Conservation (phyloP, 1,140 invertebrate species). For the Orchestia grillus region DNA sequence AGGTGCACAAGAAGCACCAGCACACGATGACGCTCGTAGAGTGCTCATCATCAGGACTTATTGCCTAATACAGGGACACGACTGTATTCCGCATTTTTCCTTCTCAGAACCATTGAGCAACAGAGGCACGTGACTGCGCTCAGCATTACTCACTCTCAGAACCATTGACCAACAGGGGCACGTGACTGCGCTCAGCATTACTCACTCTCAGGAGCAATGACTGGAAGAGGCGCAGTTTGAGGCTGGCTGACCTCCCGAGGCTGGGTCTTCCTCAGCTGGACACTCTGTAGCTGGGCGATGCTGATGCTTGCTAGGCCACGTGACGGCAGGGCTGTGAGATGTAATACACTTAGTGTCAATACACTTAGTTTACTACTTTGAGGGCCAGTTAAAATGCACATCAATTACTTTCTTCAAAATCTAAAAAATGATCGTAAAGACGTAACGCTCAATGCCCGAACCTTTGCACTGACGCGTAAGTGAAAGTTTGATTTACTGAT, state of each 20-base stretch:
- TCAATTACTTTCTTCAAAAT: not conserved
- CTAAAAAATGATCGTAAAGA: not conserved
- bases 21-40: not conserved
- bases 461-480: not conserved
- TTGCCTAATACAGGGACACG: too few relatives aligned
- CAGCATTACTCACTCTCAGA: conserved; percentile 57
- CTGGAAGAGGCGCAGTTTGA: conserved; percentile 78
- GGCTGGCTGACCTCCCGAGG: conserved; percentile 79
- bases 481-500: not conserved
- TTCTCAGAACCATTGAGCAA: conserved; percentile 53
- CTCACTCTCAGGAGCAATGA: conserved; percentile 59
- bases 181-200: conserved; percentile 68
- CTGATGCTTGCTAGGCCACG: conserved; percentile 78
- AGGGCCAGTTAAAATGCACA: not conserved
- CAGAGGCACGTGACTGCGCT: conserved; percentile 73
- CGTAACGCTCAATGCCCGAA: not conserved
- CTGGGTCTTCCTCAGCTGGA: conserved; percentile 82
- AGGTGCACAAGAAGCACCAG: not conserved
- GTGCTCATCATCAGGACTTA: not conserved
- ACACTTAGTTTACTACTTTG: not conserved
- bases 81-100: not conserved
- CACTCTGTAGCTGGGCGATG: conserved; percentile 86
- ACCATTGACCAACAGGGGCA: conserved; percentile 72
- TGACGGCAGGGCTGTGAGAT: not conserved
- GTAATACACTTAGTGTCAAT: not conserved